Evolutionary conservation across 2,797 vertebrate genomes (phyloP).

Genomic region (Emys orbicularis): DNA sequence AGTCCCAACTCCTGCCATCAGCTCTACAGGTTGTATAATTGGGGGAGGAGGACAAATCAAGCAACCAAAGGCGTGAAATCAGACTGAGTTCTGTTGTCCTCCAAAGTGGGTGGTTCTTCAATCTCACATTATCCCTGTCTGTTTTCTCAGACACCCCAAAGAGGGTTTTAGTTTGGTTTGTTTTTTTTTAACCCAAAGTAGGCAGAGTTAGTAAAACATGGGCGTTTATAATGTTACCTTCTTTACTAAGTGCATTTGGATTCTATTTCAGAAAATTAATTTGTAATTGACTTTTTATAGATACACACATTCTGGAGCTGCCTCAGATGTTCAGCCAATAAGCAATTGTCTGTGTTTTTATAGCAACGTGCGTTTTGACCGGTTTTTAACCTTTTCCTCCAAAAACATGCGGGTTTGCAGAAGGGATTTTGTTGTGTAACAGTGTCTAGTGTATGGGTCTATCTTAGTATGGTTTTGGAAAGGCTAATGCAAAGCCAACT

Average conservation of each 20-base stretch:
- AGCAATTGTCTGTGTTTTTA: background rate
- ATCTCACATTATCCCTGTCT: background rate
- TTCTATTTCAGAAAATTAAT: slow-evolving; percentile 45
- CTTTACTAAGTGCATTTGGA: background rate
- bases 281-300: slow-evolving; percentile 16
- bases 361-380: rapidly evolving
- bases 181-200: rapidly evolving
- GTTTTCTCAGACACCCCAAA: background rate
- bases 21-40: slow-evolving; percentile 6
- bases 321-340: background rate
- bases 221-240: background rate
- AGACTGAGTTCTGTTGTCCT: background rate
- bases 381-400: background rate
- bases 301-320: slow-evolving; percentile 11
- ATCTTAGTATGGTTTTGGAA: background rate
- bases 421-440: rapidly evolving
- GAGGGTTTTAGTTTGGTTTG: background rate
- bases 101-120: background rate
- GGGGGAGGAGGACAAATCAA: background rate
- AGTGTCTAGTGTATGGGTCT: rapidly evolving
- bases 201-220: background rate
- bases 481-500: background rate
- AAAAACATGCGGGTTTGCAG: background rate
- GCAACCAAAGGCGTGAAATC: background rate
- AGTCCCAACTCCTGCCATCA: background rate